These are phyloP conservation scores for Schizopygopsis malacanthus DNA, from an alignment of 2,797 vertebrate species.

Conservation along the genomic window DNA sequence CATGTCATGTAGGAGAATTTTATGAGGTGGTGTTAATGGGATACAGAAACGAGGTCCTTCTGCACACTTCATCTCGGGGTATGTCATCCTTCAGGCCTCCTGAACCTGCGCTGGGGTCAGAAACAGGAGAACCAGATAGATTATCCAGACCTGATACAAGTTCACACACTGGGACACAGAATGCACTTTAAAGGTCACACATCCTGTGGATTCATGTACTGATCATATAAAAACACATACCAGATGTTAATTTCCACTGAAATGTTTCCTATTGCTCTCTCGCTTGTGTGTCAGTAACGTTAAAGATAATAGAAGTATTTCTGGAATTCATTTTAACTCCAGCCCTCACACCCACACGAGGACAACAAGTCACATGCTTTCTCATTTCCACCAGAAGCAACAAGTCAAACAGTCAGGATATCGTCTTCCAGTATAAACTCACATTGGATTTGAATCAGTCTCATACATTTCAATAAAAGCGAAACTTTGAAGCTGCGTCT, in stretches of 20 bases:
- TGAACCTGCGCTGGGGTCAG: constrained; percentile 50
- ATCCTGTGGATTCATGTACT: constrained; percentile 14
- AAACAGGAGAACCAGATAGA: constrained; percentile 46
- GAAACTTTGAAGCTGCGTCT: not conserved
- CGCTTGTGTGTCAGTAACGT: not conserved
- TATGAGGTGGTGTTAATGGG: constrained; percentile 58
- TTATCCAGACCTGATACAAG: constrained; percentile 16
- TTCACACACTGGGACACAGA: not conserved
- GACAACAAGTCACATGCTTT: not conserved
- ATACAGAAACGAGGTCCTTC: constrained; percentile 42
- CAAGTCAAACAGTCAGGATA: constrained; percentile 11
- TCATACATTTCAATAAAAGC: not conserved
- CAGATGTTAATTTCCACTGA: constrained; percentile 5
- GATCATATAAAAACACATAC: constrained; percentile 7
- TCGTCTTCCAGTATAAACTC: constrained; percentile 7
- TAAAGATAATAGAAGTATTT: constrained; percentile 36
- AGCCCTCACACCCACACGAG: constrained; percentile 8
- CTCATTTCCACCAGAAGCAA: constrained; percentile 20
- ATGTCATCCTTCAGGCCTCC: constrained; percentile 38
- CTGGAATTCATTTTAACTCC: constrained; percentile 23
- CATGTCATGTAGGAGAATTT: constrained; percentile 43
- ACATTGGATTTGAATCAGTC: not conserved
- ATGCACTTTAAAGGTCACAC: constrained; percentile 24
- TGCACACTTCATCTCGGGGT: constrained; percentile 35
- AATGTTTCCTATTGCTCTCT: not conserved